These are phyloP conservation scores for Machimus atricapillus DNA, from an alignment of 2,888 invertebrate genomes.

Conservation along the genomic window DNA sequence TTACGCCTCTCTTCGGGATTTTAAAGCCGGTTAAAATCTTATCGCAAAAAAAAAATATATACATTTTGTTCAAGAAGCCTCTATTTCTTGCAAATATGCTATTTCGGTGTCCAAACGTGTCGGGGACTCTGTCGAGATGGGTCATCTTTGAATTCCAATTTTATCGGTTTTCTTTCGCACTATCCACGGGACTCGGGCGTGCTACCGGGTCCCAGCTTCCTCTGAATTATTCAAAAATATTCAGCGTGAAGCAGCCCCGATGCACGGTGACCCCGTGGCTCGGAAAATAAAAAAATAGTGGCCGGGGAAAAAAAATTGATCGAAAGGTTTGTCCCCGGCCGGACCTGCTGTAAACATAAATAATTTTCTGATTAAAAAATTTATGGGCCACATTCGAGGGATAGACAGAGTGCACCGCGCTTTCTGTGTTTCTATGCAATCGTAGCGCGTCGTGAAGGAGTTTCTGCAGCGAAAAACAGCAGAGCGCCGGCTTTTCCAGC, in stretches of 20 bases:
- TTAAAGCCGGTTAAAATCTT: background rate
- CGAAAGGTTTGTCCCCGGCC: slow-evolving; percentile 15
- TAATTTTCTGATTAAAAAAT: slow-evolving; percentile 38
- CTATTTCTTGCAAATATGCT: background rate
- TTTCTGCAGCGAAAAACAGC: background rate
- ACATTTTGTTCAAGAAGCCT: background rate
- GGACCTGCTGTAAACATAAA: slow-evolving; percentile 25
- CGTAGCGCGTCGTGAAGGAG: background rate
- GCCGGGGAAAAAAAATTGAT: background rate
- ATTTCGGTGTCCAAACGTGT: background rate
- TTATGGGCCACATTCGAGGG: slow-evolving; percentile 23
- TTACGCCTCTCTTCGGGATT: background rate
- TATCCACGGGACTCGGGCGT: background rate
- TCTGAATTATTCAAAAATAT: slow-evolving; percentile 28
- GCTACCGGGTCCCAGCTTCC: background rate
- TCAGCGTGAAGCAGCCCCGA: slow-evolving; percentile 2
- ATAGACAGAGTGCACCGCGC: background rate
- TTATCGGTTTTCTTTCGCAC: background rate
- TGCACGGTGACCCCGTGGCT: background rate
- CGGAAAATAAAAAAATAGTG: background rate
- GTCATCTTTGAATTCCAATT: background rate
- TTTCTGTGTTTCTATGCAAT: background rate
- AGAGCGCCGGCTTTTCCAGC: background rate
- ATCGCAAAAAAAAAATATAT: background rate
- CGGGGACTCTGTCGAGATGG: background rate